Conservation (phyloP, 2,113 vertebrate genomes). For the Oncorhynchus tshawytscha region DNA sequence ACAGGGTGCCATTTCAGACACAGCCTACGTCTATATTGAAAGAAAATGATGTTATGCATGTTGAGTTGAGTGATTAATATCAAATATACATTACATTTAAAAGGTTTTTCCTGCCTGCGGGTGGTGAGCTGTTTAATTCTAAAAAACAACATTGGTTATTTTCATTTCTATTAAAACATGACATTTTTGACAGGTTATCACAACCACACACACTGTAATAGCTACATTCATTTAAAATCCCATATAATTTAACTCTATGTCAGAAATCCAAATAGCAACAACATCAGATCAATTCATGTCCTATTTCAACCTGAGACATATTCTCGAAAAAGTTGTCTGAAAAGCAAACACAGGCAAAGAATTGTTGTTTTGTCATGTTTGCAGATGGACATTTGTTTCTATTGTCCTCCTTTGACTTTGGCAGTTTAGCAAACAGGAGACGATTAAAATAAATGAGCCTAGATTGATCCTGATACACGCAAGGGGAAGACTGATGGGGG, state of each 20-base stretch:
- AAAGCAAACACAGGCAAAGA: not conserved
- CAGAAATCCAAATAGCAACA: constrained; percentile 4
- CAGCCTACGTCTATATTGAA: not conserved
- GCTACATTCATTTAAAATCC: not conserved
- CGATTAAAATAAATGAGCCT: constrained; percentile 83
- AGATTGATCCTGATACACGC: constrained; percentile 80
- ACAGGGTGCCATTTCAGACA: no score
- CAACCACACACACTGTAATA: not conserved
- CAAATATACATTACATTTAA: not conserved
- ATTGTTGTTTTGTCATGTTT: constrained; percentile 43
- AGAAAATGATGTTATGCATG: not conserved
- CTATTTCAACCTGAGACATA: not conserved
- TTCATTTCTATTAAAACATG: constrained; percentile 14
- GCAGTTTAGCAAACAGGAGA: constrained; percentile 74
- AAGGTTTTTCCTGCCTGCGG: constrained; percentile 5
- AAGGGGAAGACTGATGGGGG: constrained; percentile 76
- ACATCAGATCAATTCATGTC: not conserved
- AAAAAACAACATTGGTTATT: not conserved
- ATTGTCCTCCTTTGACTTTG: constrained; percentile 73
- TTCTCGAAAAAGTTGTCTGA: not conserved
- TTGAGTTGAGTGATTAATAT: not conserved
- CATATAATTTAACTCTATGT: not conserved
- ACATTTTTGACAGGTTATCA: constrained; percentile 10
- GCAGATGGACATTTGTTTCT: constrained; percentile 57
- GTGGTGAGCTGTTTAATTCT: not conserved